phyloP scores from a whole-genome alignment of 2,797 vertebrate species.

The Bothrops alternatus region DNA sequence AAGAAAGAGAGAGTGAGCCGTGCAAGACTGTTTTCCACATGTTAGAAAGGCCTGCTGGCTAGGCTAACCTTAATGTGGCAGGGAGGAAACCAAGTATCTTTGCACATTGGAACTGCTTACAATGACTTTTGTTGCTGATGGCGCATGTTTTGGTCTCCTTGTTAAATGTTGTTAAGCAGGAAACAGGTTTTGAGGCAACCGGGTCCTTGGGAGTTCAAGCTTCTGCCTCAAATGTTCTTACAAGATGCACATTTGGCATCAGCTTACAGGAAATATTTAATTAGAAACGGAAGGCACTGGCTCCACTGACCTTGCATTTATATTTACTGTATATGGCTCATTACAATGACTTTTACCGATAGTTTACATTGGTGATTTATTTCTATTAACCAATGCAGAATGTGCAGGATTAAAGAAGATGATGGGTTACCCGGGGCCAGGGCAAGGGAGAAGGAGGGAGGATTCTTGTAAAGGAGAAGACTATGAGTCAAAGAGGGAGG shows the following conservation, averaged over 20 bases:
- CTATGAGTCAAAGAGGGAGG: neutral
- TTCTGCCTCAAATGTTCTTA: conserved; percentile 72
- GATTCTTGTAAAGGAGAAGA: conserved; percentile 25
- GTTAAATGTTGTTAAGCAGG: conserved; percentile 79
- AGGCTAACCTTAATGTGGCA: fast-evolving
- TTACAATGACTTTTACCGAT: conserved; percentile 60
- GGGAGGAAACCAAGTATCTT: conserved; percentile 63
- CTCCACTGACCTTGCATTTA: conserved; percentile 65
- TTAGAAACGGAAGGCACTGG: conserved; percentile 72
- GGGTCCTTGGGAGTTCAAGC: conserved; percentile 75
- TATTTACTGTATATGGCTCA: conserved; percentile 57
- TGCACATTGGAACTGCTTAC: conserved; percentile 53
- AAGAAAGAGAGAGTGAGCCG: neutral
- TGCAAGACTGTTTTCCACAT: neutral
- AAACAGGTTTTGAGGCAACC: conserved; percentile 75
- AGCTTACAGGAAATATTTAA: conserved; percentile 76
- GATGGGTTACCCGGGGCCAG: fast-evolving
- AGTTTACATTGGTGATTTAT: conserved; percentile 63
- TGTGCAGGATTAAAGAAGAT: neutral
- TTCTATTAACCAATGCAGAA: conserved; percentile 61
- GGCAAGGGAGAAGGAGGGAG: neutral
- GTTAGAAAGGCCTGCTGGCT: fast-evolving
- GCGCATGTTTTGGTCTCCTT: conserved; percentile 67
- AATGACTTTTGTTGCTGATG: conserved; percentile 71
- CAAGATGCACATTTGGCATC: conserved; percentile 74